Percentiles rank a stretch among this genome's conserved stretches.
phyloP scores from a whole-genome alignment of 2,113 vertebrate genomes.

The Dissostichus mawsoni region DNA sequence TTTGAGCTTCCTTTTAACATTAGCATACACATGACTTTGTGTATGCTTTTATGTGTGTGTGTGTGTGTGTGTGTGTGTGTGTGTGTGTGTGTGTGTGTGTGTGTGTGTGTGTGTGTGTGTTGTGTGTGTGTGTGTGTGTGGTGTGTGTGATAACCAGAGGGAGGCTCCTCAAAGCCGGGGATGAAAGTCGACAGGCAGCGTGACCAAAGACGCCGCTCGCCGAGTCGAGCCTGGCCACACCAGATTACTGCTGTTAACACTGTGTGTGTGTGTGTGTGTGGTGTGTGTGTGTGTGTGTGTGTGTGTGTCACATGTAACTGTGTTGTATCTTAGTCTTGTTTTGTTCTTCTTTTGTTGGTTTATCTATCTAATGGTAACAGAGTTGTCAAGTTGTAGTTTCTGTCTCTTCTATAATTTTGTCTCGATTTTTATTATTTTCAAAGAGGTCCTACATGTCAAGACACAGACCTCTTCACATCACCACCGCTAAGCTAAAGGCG shows the following conservation, averaged over 20 bases:
- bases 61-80: conserved; percentile 36
- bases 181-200: conserved; percentile 61
- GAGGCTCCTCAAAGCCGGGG: conserved; percentile 60
- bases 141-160: conserved; percentile 46
- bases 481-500: too few relatives aligned
- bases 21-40: conserved; percentile 40
- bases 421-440: too few relatives aligned
- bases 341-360: background rate
- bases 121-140: too few relatives aligned
- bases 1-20: conserved; percentile 26
- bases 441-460: too few relatives aligned
- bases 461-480: too few relatives aligned
- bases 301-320: conserved; percentile 7
- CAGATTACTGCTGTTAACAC: conserved; percentile 64
- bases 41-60: conserved; percentile 14
- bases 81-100: conserved; percentile 24
- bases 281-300: conserved; percentile 18
- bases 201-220: conserved; percentile 67
- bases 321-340: background rate
- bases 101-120: conserved; percentile 17
- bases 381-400: background rate
- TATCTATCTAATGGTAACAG: background rate
- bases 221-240: conserved; percentile 46
- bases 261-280: conserved; percentile 2
- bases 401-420: background rate